phyloP scores from a whole-genome alignment of 2,797 vertebrate species.

The Alfaro cultratus region DNA sequence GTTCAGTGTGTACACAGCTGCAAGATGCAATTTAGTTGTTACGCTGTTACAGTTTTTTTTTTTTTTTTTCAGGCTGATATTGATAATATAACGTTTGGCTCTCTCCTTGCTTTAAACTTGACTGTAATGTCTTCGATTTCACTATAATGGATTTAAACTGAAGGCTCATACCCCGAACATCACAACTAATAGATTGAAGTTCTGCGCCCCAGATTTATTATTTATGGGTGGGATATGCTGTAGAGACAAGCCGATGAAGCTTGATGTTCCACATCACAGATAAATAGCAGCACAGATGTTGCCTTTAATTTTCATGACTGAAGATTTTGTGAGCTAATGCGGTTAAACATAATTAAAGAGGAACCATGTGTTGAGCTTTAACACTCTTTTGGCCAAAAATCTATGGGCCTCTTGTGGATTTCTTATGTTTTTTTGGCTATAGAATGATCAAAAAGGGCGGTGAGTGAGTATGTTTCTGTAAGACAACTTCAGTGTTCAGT shows the following conservation, averaged over 20 bases:
- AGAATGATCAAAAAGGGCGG: not conserved
- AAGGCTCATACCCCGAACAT: not conserved
- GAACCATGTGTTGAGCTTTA: not conserved
- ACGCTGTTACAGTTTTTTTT: not conserved
- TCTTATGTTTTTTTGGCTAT: not conserved
- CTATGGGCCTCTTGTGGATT: not conserved
- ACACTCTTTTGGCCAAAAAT: not conserved
- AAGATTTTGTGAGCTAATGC: not conserved
- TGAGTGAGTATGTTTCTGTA: not conserved
- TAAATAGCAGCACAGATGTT: not conserved
- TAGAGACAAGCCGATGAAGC: not conserved
- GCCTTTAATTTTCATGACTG: not conserved
- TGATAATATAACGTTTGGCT: not conserved
- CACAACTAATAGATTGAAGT: conserved; percentile 3
- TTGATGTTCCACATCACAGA: not conserved
- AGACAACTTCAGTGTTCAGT: not conserved
- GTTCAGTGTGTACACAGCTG: not conserved
- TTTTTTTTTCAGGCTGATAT: not conserved
- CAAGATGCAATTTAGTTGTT: not conserved
- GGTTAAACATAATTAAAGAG: not conserved
- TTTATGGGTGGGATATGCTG: not conserved
- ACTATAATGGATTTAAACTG: not conserved
- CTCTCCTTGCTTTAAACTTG: not conserved
- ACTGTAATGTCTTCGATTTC: not conserved
- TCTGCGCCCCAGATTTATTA: conserved; percentile 1